A percentile compares a stretch with the other conserved stretches of the same genome.
These are phyloP conservation scores for Xestoiulus laeticollis DNA, from an alignment of 2,888 invertebrate genomes.

Conservation along the genomic window DNA sequence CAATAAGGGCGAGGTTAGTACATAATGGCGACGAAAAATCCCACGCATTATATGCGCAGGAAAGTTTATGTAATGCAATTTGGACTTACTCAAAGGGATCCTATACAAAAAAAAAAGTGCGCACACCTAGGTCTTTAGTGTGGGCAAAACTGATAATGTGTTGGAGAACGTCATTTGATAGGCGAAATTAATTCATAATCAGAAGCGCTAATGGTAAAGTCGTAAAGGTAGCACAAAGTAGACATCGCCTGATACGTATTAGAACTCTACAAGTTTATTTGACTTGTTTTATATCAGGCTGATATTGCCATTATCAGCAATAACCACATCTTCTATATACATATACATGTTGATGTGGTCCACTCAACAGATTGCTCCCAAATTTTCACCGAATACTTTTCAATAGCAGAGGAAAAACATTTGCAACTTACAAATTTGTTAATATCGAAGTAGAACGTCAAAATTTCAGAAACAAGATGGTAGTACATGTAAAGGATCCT, in stretches of 20 bases:
- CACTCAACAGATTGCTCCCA: too few relatives aligned
- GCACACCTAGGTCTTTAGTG: slow-evolving; percentile 8
- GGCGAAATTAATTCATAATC: slow-evolving; percentile 13
- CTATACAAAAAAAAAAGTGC: neutral
- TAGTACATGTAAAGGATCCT: too few relatives aligned
- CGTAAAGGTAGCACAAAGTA: neutral
- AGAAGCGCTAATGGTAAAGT: neutral
- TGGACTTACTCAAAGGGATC: neutral
- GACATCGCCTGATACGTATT: neutral
- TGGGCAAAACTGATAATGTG: neutral
- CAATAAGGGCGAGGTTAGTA: slow-evolving; percentile 18
- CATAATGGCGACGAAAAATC: slow-evolving; percentile 26
- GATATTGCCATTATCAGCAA: too few relatives aligned
- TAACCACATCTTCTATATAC: too few relatives aligned
- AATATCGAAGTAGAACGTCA: too few relatives aligned
- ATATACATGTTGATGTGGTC: too few relatives aligned
- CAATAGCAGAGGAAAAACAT: too few relatives aligned
- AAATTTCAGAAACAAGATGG: too few relatives aligned
- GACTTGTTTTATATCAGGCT: too few relatives aligned
- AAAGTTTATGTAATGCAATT: neutral
- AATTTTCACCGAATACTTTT: too few relatives aligned
- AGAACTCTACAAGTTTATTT: too few relatives aligned
- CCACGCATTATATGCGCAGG: neutral
- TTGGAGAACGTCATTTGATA: neutral
- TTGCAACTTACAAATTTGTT: too few relatives aligned